Percentiles rank a stretch among this genome's conserved stretches.
Evolutionary conservation across 2,888 invertebrate genomes (phyloP).

Genomic region (Tipula confusa): DNA sequence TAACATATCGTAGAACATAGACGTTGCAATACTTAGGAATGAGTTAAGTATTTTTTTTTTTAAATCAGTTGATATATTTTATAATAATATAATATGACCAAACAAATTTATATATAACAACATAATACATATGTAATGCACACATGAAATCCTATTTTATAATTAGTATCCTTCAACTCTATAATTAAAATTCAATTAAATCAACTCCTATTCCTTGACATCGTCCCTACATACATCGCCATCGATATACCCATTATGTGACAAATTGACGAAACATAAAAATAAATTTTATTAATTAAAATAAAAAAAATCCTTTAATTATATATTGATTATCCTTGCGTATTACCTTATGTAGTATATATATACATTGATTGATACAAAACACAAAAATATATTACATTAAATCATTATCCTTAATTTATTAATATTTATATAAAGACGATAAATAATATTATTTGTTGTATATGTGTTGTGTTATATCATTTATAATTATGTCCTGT

Average conservation of each 20-base stretch:
- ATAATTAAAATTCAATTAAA: constrained; percentile 20
- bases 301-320: constrained; percentile 21
- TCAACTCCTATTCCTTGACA: not conserved
- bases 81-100: no score
- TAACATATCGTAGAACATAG: no score
- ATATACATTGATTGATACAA: not conserved
- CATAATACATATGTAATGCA: not conserved
- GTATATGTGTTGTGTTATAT: not conserved
- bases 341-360: not conserved
- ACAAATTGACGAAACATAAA: not conserved
- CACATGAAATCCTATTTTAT: not conserved
- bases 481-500: constrained; percentile 20
- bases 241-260: not conserved
- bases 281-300: constrained; percentile 10
- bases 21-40: no score
- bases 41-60: no score
- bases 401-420: constrained; percentile 25
- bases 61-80: no score
- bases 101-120: no score
- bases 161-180: not conserved
- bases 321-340: constrained; percentile 3
- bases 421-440: constrained; percentile 20
- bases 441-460: constrained; percentile 13
- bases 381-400: constrained; percentile 3
- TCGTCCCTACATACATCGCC: not conserved